A percentile compares a stretch with the other conserved stretches of the same genome.
Conservation (phyloP, 2,888 invertebrate genomes). For the Luperina nickerlii region DNA sequence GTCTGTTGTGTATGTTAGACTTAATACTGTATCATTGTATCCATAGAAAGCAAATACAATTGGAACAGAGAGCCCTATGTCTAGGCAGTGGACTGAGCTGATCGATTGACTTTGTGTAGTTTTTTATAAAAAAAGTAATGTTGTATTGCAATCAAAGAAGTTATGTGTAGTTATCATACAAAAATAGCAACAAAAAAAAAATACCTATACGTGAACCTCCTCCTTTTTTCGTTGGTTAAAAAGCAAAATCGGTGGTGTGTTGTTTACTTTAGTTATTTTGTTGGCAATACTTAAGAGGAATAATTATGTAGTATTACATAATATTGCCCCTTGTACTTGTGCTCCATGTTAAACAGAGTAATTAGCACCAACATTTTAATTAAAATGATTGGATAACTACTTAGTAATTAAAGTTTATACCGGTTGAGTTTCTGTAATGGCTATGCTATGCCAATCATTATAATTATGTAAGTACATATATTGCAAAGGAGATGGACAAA, state of each 20-base stretch:
- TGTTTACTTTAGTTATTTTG: neutral
- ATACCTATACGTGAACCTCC: neutral
- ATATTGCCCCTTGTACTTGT: constrained; percentile 23
- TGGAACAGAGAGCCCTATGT: neutral
- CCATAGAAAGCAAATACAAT: neutral
- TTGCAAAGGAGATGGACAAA: too few species aligned
- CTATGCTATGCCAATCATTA: neutral
- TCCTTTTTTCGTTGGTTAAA: neutral
- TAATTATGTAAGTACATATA: neutral
- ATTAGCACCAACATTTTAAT: constrained; percentile 21
- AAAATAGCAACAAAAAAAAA: neutral
- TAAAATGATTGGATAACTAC: constrained; percentile 30
- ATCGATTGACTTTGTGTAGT: constrained; percentile 22
- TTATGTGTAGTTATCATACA: too few species aligned
- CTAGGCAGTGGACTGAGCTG: constrained; percentile 1
- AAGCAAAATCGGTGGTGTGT: neutral
- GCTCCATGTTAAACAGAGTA: constrained; percentile 24
- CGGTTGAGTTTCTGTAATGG: neutral
- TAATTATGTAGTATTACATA: constrained; percentile 12
- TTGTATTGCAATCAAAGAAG: neutral
- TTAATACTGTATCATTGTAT: neutral
- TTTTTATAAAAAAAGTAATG: neutral
- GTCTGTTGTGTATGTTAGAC: neutral
- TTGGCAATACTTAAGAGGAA: neutral
- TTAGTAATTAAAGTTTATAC: neutral